A percentile compares a stretch with the other conserved stretches of the same genome.
phyloP scores from a whole-genome alignment of 2,888 invertebrate species.

The Cephus nigrinus region DNA sequence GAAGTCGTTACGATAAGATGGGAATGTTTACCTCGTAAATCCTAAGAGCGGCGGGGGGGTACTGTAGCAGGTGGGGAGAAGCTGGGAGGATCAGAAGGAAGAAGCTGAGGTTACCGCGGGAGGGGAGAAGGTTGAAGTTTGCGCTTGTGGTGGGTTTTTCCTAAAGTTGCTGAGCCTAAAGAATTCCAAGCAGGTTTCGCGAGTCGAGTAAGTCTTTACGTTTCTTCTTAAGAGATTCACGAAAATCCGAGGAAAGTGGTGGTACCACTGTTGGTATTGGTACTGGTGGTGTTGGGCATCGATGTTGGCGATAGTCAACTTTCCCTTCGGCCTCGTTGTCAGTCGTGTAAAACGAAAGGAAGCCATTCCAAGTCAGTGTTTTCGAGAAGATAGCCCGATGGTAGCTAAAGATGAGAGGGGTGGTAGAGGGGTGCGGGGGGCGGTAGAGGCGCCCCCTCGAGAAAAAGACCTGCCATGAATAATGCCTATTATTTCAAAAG shows the following conservation, averaged over 20 bases:
- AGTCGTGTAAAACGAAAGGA: neutral
- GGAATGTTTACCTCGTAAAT: conserved; percentile 4
- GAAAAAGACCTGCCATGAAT: conserved; percentile 13
- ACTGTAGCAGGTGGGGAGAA: neutral
- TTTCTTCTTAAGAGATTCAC: neutral
- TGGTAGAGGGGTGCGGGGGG: neutral
- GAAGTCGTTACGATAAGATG: conserved; percentile 18
- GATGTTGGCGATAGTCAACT: neutral
- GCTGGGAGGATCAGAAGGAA: neutral
- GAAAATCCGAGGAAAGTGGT: neutral
- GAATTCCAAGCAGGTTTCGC: neutral
- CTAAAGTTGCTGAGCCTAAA: conserved; percentile 1
- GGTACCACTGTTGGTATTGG: neutral
- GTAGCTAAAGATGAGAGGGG: neutral
- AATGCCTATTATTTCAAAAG: conserved; percentile 19
- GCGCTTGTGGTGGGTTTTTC: neutral
- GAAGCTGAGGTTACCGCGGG: neutral
- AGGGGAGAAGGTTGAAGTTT: neutral
- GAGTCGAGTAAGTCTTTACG: neutral
- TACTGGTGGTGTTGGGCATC: neutral
- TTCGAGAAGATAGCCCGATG: neutral
- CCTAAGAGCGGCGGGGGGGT: neutral
- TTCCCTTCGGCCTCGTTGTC: neutral
- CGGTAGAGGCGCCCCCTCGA: neutral
- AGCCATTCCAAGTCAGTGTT: neutral